Conservation (phyloP, 2,113 vertebrate species). For the Erythrocercus mccallii region DNA sequence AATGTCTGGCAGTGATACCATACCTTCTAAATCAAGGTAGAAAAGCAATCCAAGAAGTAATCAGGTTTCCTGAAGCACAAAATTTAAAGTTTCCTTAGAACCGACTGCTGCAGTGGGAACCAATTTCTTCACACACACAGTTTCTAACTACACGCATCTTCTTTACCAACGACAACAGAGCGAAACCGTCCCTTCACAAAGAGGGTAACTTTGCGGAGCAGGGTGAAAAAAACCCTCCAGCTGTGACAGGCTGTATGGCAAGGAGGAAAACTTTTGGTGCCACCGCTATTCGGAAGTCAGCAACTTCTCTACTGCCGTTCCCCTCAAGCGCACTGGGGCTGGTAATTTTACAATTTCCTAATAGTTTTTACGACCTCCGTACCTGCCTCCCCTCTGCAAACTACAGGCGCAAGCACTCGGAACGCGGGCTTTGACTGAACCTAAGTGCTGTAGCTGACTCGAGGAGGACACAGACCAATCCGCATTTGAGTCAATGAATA, state of each 20-base stretch:
- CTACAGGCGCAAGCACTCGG: neutral
- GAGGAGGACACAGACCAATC: neutral
- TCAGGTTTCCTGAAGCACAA: conserved; percentile 1
- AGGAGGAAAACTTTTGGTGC: neutral
- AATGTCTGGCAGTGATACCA: neutral
- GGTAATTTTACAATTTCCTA: neutral
- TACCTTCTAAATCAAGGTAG: conserved; percentile 33
- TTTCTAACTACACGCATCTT: neutral
- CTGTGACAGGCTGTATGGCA: neutral
- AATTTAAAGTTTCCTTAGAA: conserved; percentile 33
- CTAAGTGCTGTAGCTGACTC: neutral
- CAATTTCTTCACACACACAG: neutral
- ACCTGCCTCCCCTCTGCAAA: neutral
- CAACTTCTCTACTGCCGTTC: neutral
- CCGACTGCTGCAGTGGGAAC: neutral
- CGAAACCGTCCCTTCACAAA: neutral
- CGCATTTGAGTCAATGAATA: neutral
- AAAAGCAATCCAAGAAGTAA: conserved; percentile 24
- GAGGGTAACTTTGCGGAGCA: neutral
- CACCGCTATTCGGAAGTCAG: neutral
- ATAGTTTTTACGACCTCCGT: neutral
- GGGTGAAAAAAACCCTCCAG: neutral
- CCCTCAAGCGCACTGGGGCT: neutral
- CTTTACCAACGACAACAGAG: neutral
- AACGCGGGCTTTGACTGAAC: neutral